Percentiles rank a stretch among this genome's conserved stretches.
Conservation (phyloP, 2,888 invertebrate species). For the Cheilosia grossa region DNA sequence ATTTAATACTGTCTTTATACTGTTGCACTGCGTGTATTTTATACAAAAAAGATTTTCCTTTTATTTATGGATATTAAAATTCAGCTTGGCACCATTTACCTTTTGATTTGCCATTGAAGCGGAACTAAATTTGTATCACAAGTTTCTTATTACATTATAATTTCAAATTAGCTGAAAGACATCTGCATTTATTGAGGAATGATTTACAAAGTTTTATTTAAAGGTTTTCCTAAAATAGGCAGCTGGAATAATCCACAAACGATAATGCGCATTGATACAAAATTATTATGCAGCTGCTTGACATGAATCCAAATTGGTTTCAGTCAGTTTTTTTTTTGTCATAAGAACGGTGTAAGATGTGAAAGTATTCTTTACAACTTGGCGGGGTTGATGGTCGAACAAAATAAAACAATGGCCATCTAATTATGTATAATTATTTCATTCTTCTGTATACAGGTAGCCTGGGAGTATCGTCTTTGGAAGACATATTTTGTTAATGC, state of each 20-base stretch:
- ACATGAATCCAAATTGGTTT: conserved; percentile 23
- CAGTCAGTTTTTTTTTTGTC: neutral
- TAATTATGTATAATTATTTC: conserved; percentile 31
- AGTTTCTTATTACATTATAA: conserved; percentile 68
- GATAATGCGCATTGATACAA: conserved; percentile 47
- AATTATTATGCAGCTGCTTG: conserved; percentile 27
- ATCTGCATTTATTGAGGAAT: neutral
- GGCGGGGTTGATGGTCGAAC: neutral
- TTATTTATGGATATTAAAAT: neutral
- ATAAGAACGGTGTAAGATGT: neutral
- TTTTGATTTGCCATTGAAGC: conserved; percentile 45
- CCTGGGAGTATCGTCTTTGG: neutral
- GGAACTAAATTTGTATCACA: conserved; percentile 31
- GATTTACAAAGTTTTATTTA: conserved; percentile 41
- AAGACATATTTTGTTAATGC: too few relatives aligned
- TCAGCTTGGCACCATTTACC: neutral
- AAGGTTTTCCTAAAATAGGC: neutral
- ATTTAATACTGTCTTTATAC: neutral
- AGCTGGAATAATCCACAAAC: conserved; percentile 50
- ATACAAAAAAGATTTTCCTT: too few relatives aligned
- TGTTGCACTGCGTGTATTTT: neutral
- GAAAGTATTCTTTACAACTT: neutral
- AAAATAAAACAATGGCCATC: neutral
- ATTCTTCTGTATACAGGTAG: conserved; percentile 19
- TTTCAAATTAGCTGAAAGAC: conserved; percentile 47